Evolutionary conservation across 1,140 invertebrate genomes (phyloP).

Genomic region (Bombus confusus): DNA sequence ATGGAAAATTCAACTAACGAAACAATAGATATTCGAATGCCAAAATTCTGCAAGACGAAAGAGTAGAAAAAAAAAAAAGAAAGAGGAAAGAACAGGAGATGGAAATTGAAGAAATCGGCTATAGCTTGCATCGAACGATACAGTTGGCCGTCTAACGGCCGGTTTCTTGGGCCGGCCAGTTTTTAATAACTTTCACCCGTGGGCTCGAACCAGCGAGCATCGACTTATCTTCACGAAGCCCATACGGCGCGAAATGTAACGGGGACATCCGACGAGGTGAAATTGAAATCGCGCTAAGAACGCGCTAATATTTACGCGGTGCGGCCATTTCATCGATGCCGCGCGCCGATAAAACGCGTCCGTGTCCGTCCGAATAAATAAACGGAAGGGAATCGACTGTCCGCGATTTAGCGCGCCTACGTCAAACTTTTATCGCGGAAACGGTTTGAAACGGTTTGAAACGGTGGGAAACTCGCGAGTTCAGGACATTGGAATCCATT

Average conservation of each 20-base stretch:
- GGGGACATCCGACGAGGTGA: constrained; percentile 56
- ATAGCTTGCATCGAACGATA: neutral
- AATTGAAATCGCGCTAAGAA: constrained; percentile 62
- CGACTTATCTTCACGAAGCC: constrained; percentile 57
- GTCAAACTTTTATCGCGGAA: neutral
- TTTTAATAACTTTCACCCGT: constrained; percentile 68
- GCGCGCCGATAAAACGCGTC: neutral
- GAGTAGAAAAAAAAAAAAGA: too few relatives aligned
- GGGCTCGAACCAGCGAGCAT: constrained; percentile 5
- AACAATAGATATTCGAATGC: neutral
- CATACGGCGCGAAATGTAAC: constrained; percentile 60
- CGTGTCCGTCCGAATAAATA: neutral
- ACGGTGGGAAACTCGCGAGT: neutral
- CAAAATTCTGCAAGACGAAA: accelerated
- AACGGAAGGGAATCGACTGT: neutral
- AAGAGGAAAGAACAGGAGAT: neutral
- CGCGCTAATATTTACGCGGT: constrained; percentile 35
- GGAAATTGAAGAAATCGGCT: neutral
- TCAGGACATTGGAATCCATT: neutral
- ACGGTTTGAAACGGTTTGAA: neutral
- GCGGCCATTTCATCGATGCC: neutral
- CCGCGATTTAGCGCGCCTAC: neutral
- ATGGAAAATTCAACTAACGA: too few relatives aligned
- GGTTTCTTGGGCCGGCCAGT: constrained; percentile 36
- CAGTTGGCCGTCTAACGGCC: constrained; percentile 39